Percentiles rank a stretch among this genome's conserved stretches.
Conservation (phyloP, 2,113 vertebrate species). For the Gavia stellata region DNA sequence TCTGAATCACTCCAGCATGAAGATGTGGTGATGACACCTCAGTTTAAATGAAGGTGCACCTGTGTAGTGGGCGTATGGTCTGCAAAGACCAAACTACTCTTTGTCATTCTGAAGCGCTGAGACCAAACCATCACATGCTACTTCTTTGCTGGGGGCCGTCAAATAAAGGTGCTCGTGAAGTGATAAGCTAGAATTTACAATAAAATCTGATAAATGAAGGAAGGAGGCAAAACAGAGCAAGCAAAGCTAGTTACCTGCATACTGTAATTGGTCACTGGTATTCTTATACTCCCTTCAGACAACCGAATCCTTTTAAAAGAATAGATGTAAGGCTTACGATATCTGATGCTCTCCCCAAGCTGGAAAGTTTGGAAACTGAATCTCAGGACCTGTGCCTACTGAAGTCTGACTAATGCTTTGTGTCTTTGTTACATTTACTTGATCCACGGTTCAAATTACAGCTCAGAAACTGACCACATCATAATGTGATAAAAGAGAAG, state of each 20-base stretch:
- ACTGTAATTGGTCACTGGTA: not conserved
- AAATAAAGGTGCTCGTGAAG: not conserved
- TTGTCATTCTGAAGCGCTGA: not conserved
- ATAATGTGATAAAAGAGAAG: not conserved
- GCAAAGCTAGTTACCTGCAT: not conserved
- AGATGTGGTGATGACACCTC: not conserved
- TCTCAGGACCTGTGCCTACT: not conserved
- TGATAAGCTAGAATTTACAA: not conserved
- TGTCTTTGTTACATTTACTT: not conserved
- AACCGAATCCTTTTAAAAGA: not conserved
- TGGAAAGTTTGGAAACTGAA: slow-evolving; percentile 63
- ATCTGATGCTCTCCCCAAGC: slow-evolving; percentile 4
- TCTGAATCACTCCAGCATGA: not conserved
- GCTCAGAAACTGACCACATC: not conserved
- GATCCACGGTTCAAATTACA: slow-evolving; percentile 9
- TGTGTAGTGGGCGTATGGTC: not conserved
- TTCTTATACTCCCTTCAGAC: not conserved
- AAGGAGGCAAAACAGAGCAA: not conserved
- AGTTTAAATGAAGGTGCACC: not conserved
- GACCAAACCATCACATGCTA: not conserved
- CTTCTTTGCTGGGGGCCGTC: not conserved
- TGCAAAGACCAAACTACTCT: not conserved
- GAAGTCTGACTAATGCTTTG: slow-evolving; percentile 24
- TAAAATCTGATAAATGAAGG: not conserved
- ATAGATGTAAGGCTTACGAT: not conserved